These are phyloP conservation scores for Parnassius smintheus DNA, from an alignment of 2,888 invertebrate species.

Conservation along the genomic window DNA sequence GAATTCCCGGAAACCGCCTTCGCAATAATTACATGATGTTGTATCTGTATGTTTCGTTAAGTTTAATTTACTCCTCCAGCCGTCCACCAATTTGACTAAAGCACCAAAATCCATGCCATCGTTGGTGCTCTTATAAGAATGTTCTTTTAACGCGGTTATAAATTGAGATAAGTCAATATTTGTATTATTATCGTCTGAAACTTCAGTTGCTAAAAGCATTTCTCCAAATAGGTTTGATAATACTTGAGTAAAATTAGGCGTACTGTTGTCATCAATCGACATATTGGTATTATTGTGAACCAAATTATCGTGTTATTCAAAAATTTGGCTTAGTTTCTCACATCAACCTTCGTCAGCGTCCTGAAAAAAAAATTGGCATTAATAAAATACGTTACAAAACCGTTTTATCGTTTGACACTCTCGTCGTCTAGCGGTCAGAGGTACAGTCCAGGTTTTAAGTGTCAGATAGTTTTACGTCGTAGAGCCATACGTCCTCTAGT, in stretches of 20 bases:
- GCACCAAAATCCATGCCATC: conserved; percentile 66
- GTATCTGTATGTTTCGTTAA: conserved; percentile 55
- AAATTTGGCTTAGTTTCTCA: neutral
- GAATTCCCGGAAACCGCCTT: conserved; percentile 80
- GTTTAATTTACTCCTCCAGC: conserved; percentile 59
- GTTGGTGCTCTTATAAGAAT: conserved; percentile 51
- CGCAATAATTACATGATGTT: conserved; percentile 77
- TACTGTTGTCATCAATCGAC: conserved; percentile 47
- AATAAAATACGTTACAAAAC: too few species aligned
- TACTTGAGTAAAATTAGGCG: conserved; percentile 65
- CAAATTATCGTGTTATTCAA: too few species aligned
- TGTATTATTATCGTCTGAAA: conserved; percentile 53
- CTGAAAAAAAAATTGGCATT: neutral
- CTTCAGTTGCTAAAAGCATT: conserved; percentile 60
- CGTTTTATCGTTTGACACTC: too few species aligned
- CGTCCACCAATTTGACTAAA: conserved; percentile 64
- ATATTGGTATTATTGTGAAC: conserved; percentile 39
- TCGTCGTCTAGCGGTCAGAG: too few species aligned
- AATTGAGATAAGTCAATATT: conserved; percentile 61
- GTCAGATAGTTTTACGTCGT: too few species aligned
- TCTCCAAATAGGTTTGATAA: conserved; percentile 68
- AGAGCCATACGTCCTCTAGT: too few species aligned
- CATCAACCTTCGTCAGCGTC: neutral
- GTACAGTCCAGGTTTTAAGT: too few species aligned
- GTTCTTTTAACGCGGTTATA: conserved; percentile 51